A percentile compares a stretch with the other conserved stretches of the same genome.
Evolutionary conservation across 2,797 vertebrate genomes (phyloP).

Genomic region (Simalia tracyae): DNA sequence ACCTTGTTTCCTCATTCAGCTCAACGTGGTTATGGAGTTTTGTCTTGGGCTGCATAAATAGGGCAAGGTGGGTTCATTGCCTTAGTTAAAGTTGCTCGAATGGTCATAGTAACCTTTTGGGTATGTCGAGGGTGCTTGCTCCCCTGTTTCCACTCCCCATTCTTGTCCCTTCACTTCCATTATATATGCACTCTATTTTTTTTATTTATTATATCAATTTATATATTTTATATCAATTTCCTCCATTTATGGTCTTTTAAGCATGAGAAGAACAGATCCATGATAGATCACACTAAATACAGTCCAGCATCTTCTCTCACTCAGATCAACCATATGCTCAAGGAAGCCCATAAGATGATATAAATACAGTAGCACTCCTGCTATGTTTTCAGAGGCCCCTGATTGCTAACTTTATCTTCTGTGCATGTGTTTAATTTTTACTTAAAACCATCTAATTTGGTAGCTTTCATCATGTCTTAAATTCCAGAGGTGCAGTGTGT

Average conservation of each 20-base stretch:
- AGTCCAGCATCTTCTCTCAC: background rate
- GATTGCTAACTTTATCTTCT: background rate
- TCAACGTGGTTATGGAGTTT: background rate
- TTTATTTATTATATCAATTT: too few relatives aligned
- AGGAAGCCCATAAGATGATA: background rate
- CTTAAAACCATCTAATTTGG: background rate
- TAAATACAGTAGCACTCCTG: too few relatives aligned
- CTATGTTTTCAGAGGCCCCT: background rate
- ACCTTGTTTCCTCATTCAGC: background rate
- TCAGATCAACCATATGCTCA: background rate
- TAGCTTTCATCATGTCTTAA: background rate
- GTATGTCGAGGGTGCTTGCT: too few relatives aligned
- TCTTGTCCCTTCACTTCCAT: too few relatives aligned
- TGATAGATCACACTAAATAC: background rate
- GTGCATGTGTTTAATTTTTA: background rate
- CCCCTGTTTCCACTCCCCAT: too few relatives aligned
- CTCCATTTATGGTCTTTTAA: background rate
- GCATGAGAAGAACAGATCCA: background rate
- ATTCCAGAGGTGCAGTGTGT: background rate
- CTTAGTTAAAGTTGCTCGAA: background rate
- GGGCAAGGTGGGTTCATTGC: background rate
- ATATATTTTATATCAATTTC: too few relatives aligned
- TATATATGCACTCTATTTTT: too few relatives aligned
- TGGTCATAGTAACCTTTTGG: too few relatives aligned
- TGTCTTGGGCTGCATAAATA: background rate